Evolutionary conservation across 1,140 invertebrate species (phyloP).

Genomic region (Melipona quadrifasciata): DNA sequence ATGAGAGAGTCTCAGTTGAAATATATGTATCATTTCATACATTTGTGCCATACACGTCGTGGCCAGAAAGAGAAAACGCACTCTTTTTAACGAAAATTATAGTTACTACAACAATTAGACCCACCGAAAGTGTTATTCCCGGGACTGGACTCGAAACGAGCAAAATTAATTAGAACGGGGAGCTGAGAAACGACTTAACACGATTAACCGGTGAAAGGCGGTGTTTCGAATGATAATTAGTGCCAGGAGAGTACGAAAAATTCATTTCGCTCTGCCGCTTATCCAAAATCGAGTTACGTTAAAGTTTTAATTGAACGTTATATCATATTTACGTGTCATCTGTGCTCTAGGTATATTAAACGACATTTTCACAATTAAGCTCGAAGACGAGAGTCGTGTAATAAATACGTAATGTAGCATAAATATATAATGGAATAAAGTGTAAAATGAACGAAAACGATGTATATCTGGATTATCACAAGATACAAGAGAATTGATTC

Average conservation of each 20-base stretch:
- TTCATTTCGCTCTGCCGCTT: constrained; percentile 7
- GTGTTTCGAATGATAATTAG: constrained; percentile 18
- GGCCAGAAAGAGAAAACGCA: background rate
- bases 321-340: background rate
- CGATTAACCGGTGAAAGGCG: constrained; percentile 4
- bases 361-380: background rate
- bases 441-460: too few species aligned
- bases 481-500: too few species aligned
- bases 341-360: background rate
- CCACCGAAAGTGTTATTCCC: background rate
- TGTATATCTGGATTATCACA: too few species aligned
- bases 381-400: background rate
- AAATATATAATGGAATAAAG: background rate
- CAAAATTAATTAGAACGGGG: constrained; percentile 21
- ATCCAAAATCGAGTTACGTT: background rate
- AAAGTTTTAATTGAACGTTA: background rate
- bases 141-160: background rate
- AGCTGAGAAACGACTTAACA: constrained; percentile 21
- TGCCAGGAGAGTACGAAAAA: background rate
- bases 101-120: background rate
- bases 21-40: too few species aligned
- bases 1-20: too few species aligned
- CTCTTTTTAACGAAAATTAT: constrained; percentile 8
- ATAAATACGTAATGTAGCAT: background rate
- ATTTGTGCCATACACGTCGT: too few species aligned